These are phyloP conservation scores for Cromileptes altivelis DNA, from an alignment of 2,113 vertebrate species.

Conservation along the genomic window DNA sequence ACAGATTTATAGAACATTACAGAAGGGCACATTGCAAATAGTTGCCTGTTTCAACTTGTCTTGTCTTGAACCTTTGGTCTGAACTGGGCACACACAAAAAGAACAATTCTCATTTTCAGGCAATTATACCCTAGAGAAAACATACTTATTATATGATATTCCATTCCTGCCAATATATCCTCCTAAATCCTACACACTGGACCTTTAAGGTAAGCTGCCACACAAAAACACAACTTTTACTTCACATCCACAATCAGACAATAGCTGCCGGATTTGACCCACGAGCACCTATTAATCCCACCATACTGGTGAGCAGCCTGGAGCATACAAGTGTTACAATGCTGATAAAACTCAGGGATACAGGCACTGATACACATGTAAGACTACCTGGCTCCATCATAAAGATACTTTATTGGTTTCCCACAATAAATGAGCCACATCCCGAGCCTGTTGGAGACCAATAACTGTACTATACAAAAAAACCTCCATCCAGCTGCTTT, in stretches of 20 bases:
- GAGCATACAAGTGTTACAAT: constrained; percentile 34
- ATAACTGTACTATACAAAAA: constrained; percentile 54
- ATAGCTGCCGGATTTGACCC: constrained; percentile 9
- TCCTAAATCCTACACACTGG: too few species aligned
- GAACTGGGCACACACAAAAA: too few species aligned
- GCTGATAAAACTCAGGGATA: constrained; percentile 53
- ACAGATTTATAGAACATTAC: too few species aligned
- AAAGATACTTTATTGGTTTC: constrained; percentile 69
- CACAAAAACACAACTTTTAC: constrained; percentile 6
- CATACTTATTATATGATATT: too few species aligned
- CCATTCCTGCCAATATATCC: too few species aligned
- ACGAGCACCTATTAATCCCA: constrained; percentile 16
- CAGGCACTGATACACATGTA: constrained; percentile 23
- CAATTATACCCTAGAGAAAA: too few species aligned
- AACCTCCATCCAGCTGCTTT: constrained; percentile 48
- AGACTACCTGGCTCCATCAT: constrained; percentile 46
- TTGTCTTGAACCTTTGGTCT: too few species aligned
- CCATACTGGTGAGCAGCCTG: constrained; percentile 11
- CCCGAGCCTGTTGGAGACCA: constrained; percentile 52
- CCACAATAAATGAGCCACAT: constrained; percentile 65
- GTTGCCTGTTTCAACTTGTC: too few species aligned
- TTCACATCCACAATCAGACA: not conserved
- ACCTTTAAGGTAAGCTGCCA: too few species aligned
- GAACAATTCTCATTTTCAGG: too few species aligned
- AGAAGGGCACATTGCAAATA: too few species aligned